Evolutionary conservation across 2,113 vertebrate genomes (phyloP).

Genomic region (human): GRCh38 chr11:28521001-28521500

Average conservation of each 20-base stretch:
- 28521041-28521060: constrained; percentile 28
- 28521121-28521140: neutral
- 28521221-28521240: neutral
- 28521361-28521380: neutral
- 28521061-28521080: constrained; percentile 5
- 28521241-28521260: neutral
- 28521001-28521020: constrained; percentile 39
- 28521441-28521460: neutral
- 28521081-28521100: constrained; percentile 6
- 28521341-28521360: neutral
- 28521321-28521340: neutral
- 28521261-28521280: neutral
- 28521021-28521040: neutral
- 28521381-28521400: neutral
- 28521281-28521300: constrained; percentile 10
- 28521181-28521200: neutral
- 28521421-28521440: neutral
- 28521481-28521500: neutral
- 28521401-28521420: neutral
- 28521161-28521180: neutral
- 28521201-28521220: constrained; percentile 2
- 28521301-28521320: neutral
- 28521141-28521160: constrained; percentile 1
- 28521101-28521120: neutral
- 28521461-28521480: neutral